phyloP scores from a whole-genome alignment of 2,797 vertebrate genomes.

The Anguilla obscura region DNA sequence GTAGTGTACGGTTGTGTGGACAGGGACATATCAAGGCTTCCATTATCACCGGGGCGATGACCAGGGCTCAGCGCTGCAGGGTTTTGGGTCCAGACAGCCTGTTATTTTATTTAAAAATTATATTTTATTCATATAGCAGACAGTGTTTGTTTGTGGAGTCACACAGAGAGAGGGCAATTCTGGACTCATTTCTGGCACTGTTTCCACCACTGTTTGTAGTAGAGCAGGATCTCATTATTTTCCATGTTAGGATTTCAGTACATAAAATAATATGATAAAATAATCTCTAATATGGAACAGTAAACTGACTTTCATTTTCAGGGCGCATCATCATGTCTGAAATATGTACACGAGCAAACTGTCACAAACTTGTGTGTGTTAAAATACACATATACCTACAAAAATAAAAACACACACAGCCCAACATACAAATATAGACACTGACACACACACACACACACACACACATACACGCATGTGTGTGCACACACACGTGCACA shows the following conservation, averaged over 20 bases:
- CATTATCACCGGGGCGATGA: conserved; percentile 51
- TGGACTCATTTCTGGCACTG: conserved; percentile 27
- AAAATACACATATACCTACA: background rate
- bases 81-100: conserved; percentile 39
- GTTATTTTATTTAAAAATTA: conserved; percentile 35
- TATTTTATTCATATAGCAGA: conserved; percentile 18
- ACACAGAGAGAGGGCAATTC: conserved; percentile 15
- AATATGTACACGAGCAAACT: conserved; percentile 36
- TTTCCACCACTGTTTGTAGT: conserved; percentile 63
- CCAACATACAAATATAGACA: background rate
- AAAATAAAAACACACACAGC: background rate
- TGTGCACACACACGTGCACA: background rate
- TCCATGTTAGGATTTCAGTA: conserved; percentile 61
- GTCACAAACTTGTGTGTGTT: conserved; percentile 13
- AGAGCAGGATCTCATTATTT: conserved; percentile 54
- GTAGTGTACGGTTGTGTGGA: conserved; percentile 12
- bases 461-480: background rate
- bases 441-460: background rate
- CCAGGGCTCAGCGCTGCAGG: conserved; percentile 36
- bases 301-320: conserved; percentile 61
- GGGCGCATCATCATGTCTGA: conserved; percentile 51
- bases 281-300: conserved; percentile 68
- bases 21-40: conserved; percentile 60
- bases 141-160: conserved; percentile 27
- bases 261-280: conserved; percentile 72